phyloP scores from a whole-genome alignment of 2,113 vertebrate genomes.

The Pavo muticus region DNA sequence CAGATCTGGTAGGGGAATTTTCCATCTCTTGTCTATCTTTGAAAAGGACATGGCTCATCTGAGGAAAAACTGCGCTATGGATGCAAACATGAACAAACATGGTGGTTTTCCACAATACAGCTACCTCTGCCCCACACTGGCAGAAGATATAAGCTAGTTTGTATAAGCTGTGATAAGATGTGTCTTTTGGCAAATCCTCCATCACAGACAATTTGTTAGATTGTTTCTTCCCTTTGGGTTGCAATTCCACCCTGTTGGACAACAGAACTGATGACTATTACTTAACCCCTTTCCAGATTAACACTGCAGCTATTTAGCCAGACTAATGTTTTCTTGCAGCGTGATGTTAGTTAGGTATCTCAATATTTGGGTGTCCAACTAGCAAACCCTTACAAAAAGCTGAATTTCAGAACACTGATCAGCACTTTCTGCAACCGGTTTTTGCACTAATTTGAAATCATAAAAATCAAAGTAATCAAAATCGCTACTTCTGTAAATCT shows the following conservation, averaged over 20 bases:
- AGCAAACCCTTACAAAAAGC: not conserved
- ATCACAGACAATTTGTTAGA: slow-evolving; percentile 7
- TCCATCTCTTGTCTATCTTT: not conserved
- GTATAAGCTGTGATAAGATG: not conserved
- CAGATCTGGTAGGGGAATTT: not conserved
- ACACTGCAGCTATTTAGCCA: not conserved
- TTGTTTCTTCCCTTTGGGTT: not conserved
- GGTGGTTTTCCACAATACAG: not conserved
- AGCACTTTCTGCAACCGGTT: not conserved
- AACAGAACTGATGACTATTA: slow-evolving; percentile 27
- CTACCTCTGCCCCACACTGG: not conserved
- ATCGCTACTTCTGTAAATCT: not conserved
- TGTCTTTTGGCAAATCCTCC: slow-evolving; percentile 23
- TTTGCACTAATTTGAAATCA: not conserved
- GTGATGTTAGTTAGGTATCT: not conserved
- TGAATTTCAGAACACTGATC: not conserved
- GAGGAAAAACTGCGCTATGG: not conserved
- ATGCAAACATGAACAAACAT: not conserved
- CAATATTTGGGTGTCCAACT: not conserved
- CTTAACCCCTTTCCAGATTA: slow-evolving; percentile 28
- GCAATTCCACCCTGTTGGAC: slow-evolving; percentile 2
- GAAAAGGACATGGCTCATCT: not conserved
- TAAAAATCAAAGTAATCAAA: slow-evolving; percentile 21
- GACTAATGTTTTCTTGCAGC: not conserved
- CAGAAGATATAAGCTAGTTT: not conserved